phyloP scores from a whole-genome alignment of 2,797 vertebrate genomes.

The Pipistrellus pipistrellus region DNA sequence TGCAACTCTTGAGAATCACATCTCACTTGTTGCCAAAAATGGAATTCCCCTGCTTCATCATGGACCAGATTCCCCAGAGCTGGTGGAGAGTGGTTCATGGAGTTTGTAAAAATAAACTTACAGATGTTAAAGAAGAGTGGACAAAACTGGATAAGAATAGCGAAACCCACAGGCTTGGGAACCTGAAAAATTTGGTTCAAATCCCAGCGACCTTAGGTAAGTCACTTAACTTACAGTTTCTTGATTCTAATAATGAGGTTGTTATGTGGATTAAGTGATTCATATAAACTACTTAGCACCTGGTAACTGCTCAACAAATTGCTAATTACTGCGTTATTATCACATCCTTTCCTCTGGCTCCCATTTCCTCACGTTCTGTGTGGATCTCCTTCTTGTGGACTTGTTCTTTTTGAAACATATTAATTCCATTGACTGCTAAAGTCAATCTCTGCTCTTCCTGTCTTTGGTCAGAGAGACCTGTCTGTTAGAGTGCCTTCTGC shows the following conservation, averaged over 20 bases:
- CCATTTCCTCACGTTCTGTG: background rate
- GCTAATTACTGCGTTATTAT: background rate
- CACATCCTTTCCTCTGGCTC: background rate
- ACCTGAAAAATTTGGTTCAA: background rate
- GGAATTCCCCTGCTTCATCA: conserved; percentile 22
- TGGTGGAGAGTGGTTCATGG: background rate
- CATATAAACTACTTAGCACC: background rate
- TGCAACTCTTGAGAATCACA: conserved; percentile 24
- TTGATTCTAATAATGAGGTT: background rate
- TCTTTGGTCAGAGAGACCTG: background rate
- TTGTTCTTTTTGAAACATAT: conserved; percentile 35
- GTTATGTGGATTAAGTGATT: conserved; percentile 44
- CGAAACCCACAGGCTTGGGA: conserved; percentile 16
- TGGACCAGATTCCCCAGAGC: background rate
- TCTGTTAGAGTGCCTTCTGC: conserved; percentile 39
- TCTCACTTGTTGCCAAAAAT: conserved; percentile 28
- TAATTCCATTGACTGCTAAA: conserved; percentile 42
- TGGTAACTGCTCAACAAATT: conserved; percentile 32
- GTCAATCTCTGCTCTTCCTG: background rate
- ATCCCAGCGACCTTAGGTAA: conserved; percentile 31
- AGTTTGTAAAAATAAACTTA: conserved; percentile 32
- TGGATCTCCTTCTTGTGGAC: background rate
- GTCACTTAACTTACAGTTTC: conserved; percentile 21
- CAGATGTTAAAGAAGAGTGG: background rate
- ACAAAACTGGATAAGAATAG: conserved; percentile 8